Conservation (phyloP, 2,113 vertebrate species). For the Clarias magur region DNA sequence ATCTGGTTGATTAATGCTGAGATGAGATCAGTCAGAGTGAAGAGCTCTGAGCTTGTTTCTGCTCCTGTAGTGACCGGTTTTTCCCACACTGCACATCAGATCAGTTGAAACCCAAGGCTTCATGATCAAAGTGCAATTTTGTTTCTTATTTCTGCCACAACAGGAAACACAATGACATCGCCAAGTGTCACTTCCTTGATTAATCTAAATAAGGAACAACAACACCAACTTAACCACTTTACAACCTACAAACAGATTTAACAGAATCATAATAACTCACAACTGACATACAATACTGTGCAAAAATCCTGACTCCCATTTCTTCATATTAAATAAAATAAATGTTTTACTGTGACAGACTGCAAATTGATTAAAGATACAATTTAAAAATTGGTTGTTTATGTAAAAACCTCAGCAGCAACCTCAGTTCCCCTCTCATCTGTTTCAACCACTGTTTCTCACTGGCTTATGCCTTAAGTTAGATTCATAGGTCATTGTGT, state of each 20-base stretch:
- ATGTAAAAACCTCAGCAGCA: too few relatives aligned
- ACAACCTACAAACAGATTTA: background rate
- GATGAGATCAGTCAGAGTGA: background rate
- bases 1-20: background rate
- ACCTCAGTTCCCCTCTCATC: too few relatives aligned
- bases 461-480: too few relatives aligned
- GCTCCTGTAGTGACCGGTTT: background rate
- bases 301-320: too few relatives aligned
- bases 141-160: background rate
- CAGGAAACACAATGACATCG: slow-evolving; percentile 36
- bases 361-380: too few relatives aligned
- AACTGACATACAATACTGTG: background rate
- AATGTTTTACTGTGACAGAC: too few relatives aligned
- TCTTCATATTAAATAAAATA: too few relatives aligned
- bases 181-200: slow-evolving; percentile 42
- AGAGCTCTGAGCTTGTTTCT: background rate
- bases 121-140: background rate
- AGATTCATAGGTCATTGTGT: too few relatives aligned
- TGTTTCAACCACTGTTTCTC: too few relatives aligned
- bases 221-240: background rate
- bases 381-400: too few relatives aligned
- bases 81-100: background rate
- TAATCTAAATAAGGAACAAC: background rate
- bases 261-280: background rate
- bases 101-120: background rate